Evolutionary conservation across 1,140 invertebrate genomes (phyloP).

Genomic region (Ladona fulva): DNA sequence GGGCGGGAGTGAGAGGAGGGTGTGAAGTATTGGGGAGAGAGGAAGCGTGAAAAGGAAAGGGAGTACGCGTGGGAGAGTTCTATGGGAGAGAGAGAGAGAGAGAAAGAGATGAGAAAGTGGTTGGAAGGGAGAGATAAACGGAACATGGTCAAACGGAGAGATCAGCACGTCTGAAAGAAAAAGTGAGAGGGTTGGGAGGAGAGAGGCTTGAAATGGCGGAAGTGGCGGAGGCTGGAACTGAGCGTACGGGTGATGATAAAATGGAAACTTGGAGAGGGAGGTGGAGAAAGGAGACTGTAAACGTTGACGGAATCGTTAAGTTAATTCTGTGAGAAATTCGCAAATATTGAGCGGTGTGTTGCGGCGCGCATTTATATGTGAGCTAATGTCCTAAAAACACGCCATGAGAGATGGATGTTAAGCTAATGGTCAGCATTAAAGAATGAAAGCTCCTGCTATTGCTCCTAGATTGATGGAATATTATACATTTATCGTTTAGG

Average conservation of each 20-base stretch:
- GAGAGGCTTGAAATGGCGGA: not conserved
- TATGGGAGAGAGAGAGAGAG: not conserved
- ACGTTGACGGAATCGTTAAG: not conserved
- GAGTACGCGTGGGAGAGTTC: not conserved
- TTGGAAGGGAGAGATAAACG: not conserved
- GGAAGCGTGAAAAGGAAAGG: not conserved
- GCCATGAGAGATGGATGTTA: too few species aligned
- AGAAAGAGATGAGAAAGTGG: not conserved
- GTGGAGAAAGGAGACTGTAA: not conserved
- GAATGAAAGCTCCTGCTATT: too few species aligned
- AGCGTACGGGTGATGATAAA: not conserved
- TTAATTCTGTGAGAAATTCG: too few species aligned
- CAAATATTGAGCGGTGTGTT: too few species aligned
- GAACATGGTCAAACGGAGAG: not conserved
- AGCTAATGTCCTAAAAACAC: too few species aligned
- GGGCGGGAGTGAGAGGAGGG: not conserved
- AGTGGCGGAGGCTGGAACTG: not conserved
- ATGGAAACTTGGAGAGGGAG: not conserved
- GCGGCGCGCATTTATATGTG: too few species aligned
- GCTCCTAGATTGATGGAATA: too few species aligned
- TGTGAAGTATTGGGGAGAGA: not conserved
- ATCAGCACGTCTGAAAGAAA: not conserved
- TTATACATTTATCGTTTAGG: too few species aligned
- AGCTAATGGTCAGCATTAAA: too few species aligned
- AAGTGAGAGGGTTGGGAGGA: not conserved